These are phyloP conservation scores for Papilio xuthus DNA, from an alignment of 1,140 invertebrate species.

Conservation along the genomic window DNA sequence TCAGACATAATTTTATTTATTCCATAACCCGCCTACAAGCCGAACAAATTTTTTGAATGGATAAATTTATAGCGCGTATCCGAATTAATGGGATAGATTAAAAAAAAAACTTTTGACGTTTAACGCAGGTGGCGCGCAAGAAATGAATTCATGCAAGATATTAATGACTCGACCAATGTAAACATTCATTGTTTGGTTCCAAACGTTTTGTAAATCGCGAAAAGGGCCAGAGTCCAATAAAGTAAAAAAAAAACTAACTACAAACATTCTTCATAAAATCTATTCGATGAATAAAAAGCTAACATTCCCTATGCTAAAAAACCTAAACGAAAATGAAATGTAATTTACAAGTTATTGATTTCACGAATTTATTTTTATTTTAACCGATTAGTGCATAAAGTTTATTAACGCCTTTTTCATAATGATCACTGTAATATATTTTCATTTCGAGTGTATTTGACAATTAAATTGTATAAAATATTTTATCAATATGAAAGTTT, in stretches of 20 bases:
- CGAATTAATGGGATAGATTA: slow-evolving; percentile 47
- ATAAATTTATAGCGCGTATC: slow-evolving; percentile 72
- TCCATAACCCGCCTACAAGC: slow-evolving; percentile 66
- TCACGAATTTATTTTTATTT: too few relatives aligned
- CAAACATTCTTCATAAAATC: not conserved
- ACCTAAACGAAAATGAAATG: not conserved
- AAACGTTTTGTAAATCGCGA: slow-evolving; percentile 34
- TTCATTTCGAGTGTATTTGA: too few relatives aligned
- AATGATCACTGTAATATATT: too few relatives aligned
- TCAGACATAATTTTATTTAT: slow-evolving; percentile 49
- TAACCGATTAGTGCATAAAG: too few relatives aligned
- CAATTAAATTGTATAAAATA: too few relatives aligned
- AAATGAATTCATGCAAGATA: slow-evolving; percentile 47
- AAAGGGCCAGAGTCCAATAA: not conserved
- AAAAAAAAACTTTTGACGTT: slow-evolving; percentile 48
- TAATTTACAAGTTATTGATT: too few relatives aligned
- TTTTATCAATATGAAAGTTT: too few relatives aligned
- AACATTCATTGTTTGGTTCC: slow-evolving; percentile 66
- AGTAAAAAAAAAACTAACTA: slow-evolving; percentile 6
- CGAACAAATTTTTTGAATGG: slow-evolving; percentile 70
- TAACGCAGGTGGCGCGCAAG: slow-evolving; percentile 55
- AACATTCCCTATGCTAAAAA: not conserved
- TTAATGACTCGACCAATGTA: slow-evolving; percentile 65
- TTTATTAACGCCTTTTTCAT: too few relatives aligned
- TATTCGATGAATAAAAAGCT: not conserved